Evolutionary conservation across 2,113 vertebrate genomes (phyloP).

Genomic region (Phainopepla nitens): DNA sequence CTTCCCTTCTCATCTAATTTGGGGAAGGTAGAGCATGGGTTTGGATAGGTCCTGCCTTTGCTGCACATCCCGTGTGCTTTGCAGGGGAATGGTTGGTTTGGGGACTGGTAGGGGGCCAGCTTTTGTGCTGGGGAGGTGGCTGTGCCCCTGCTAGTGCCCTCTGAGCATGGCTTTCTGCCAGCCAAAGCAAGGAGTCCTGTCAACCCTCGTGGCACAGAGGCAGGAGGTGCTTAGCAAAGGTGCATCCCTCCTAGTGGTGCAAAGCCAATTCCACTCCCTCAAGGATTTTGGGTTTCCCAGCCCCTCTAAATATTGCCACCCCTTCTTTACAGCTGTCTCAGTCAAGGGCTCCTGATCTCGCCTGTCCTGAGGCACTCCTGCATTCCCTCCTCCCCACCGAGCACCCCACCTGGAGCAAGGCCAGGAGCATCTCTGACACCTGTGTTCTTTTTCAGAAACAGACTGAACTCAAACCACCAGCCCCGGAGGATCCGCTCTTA

Average conservation of each 20-base stretch:
- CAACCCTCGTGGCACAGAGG: fast-evolving
- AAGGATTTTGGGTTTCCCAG: neutral
- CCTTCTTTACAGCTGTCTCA: neutral
- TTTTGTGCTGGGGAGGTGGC: neutral
- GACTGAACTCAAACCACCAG: conserved; percentile 61
- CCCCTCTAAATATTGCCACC: neutral
- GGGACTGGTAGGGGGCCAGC: neutral
- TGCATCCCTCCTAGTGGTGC: neutral
- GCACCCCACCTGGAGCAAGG: neutral
- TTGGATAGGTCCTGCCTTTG: neutral
- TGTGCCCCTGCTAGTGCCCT: neutral
- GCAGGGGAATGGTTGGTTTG: neutral
- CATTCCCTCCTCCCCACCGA: neutral
- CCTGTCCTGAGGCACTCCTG: neutral
- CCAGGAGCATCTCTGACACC: neutral
- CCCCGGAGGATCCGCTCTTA: conserved; percentile 49
- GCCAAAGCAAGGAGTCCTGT: fast-evolving
- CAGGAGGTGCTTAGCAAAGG: neutral
- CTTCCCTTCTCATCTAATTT: neutral
- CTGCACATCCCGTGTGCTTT: fast-evolving
- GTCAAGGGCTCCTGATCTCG: neutral
- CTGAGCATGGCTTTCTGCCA: neutral
- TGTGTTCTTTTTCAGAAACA: conserved; percentile 72
- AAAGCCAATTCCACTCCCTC: neutral
- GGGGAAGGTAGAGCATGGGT: neutral